Base-by-base conservation (phyloP, 2,113 vertebrate genomes). In the Anolis sagrei region DNA sequence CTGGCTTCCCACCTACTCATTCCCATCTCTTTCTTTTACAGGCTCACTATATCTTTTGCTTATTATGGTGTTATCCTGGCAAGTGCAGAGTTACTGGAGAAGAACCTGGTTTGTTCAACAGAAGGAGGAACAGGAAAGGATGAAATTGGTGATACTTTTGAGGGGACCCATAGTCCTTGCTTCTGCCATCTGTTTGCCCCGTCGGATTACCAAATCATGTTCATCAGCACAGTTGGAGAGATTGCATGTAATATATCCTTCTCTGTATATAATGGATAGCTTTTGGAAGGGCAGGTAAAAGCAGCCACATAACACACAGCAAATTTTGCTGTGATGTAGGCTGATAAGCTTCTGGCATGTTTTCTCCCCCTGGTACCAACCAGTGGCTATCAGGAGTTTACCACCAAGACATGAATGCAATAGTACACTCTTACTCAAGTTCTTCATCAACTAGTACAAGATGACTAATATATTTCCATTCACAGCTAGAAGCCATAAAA, bases 51-150 rank as follows among this genome's bases (percentile, higher is more conserved):
- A 32, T 97, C 98, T 11, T 99, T 99, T 0, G 94, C 95, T 2
- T 99, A 99, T 78, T 99, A 99, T 0, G 98, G 99, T 0, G 97
- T 98, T 1, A 98, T 99, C 49, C 93, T 99, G 95, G 97, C 97
- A 92, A 98, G 98, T 0, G 96, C 98, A 0, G 98, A 99, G 92
- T 88, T 99, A 61, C 89, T 99, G 95, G 98, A 99, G 94, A 94
- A 96, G 79, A 97, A 99, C 87, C 83, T 98, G 4, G 75, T 97
- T 75, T 99, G 98, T 10, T 89, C 97, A 49, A 96, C 91, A 0
- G 3, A 1, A 0, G 89, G 96, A 58, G 96, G 92, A 0, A 2
- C 76, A 0, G 66, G 34, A 0, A 87, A 87, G 13, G 61, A 8
- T 0, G 92, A 96, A 5, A 87, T 94, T 1, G 51, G 77, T 0